Evolutionary conservation across 2,113 vertebrate genomes (phyloP).

Genomic region (Chauna torquata): DNA sequence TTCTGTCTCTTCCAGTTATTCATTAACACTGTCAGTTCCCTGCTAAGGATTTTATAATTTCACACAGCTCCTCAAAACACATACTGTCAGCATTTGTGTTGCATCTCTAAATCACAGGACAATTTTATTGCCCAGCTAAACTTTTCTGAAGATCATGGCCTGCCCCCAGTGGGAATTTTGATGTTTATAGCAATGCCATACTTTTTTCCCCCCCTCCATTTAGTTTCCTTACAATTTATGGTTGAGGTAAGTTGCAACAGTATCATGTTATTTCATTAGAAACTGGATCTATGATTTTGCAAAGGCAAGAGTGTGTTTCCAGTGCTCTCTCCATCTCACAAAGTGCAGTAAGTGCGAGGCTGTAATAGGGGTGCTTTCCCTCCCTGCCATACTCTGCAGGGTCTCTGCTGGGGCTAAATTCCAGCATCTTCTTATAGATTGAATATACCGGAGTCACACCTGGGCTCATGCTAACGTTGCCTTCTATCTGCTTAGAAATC

Average conservation of each 20-base stretch:
- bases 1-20: background rate
- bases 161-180: background rate
- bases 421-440: background rate
- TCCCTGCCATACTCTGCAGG: background rate
- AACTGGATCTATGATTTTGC: background rate
- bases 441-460: background rate
- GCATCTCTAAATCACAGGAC: background rate
- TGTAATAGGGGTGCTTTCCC: background rate
- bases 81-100: background rate
- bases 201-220: background rate
- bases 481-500: background rate
- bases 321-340: background rate
- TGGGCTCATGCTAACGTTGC: background rate
- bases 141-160: background rate
- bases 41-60: background rate
- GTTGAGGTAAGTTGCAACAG: background rate
- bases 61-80: background rate
- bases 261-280: background rate
- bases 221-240: background rate
- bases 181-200: background rate
- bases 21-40: background rate
- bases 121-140: background rate
- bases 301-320: background rate
- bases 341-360: background rate
- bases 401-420: background rate